Conservation (phyloP, 2,113 vertebrate genomes). For the Eurypyga helias region DNA sequence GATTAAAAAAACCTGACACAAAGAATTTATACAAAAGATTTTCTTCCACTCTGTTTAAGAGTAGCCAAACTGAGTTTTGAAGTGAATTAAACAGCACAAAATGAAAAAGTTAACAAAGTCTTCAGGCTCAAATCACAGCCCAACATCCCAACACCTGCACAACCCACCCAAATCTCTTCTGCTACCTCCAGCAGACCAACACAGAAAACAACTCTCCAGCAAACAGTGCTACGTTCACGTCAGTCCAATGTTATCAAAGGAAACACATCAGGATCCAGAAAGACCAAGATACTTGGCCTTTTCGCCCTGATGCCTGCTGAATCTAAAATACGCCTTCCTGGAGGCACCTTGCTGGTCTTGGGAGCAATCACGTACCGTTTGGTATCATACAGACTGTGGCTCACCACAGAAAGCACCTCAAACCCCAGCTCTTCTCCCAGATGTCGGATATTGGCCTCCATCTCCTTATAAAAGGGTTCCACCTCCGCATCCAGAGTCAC, state of each 20-base stretch:
- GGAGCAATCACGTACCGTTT: constrained; percentile 8
- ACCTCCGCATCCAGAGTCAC: constrained; percentile 65
- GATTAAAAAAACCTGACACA: not conserved
- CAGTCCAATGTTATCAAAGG: not conserved
- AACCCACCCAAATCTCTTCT: not conserved
- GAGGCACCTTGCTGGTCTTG: not conserved
- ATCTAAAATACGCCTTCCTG: not conserved
- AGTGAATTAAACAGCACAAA: not conserved
- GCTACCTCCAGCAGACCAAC: not conserved
- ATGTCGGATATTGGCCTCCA: constrained; percentile 46
- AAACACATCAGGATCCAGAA: not conserved
- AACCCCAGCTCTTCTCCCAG: constrained; percentile 65
- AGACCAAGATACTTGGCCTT: not conserved
- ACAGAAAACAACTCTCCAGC: not conserved
- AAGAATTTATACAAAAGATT: not conserved
- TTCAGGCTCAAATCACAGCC: not conserved
- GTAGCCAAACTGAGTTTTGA: not conserved
- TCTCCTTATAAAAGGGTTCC: constrained; percentile 63
- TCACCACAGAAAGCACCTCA: constrained; percentile 45
- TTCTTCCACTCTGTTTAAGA: not conserved
- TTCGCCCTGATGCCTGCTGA: not conserved
- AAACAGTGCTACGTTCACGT: not conserved
- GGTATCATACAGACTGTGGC: constrained; percentile 67
- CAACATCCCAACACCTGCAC: not conserved
- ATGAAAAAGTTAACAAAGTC: not conserved